Evolutionary conservation across 2,888 invertebrate genomes (phyloP).

Genomic region (Embidobia sp.): DNA sequence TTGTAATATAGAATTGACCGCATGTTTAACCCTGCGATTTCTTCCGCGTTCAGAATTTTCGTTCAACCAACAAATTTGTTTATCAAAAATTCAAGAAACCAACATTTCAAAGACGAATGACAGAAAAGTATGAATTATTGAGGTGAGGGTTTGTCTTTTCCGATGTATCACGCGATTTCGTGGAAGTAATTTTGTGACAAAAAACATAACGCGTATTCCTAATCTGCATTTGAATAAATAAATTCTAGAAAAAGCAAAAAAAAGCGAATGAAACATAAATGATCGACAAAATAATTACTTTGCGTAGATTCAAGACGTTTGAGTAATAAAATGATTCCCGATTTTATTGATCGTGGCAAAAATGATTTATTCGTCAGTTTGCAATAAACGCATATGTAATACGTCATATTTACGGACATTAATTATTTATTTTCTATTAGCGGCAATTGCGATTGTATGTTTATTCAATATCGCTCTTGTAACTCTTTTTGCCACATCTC

Average conservation of each 20-base stretch:
- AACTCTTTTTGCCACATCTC: slow-evolving; percentile 4
- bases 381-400: neutral
- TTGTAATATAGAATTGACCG: slow-evolving; percentile 20
- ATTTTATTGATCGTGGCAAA: too few relatives aligned
- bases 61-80: slow-evolving; percentile 16
- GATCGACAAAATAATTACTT: neutral
- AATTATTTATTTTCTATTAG: slow-evolving; percentile 40
- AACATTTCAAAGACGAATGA: slow-evolving; percentile 28
- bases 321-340: too few relatives aligned
- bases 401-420: slow-evolving; percentile 6
- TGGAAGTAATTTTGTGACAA: slow-evolving; percentile 25
- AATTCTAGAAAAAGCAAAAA: slow-evolving; percentile 8
- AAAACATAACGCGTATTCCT: neutral
- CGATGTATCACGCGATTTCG: slow-evolving; percentile 53
- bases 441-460: slow-evolving; percentile 9
- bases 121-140: slow-evolving; percentile 56
- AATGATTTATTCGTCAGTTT: too few relatives aligned
- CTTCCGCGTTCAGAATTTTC: slow-evolving; percentile 18
- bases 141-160: slow-evolving; percentile 49
- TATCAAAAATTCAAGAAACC: slow-evolving; percentile 30
- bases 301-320: too few relatives aligned
- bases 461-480: slow-evolving; percentile 18
- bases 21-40: slow-evolving; percentile 31
- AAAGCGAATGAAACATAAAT: too few relatives aligned
- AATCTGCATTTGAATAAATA: too few relatives aligned